Evolutionary conservation across 2,113 vertebrate species (phyloP).

Genomic region (Perca flavescens): DNA sequence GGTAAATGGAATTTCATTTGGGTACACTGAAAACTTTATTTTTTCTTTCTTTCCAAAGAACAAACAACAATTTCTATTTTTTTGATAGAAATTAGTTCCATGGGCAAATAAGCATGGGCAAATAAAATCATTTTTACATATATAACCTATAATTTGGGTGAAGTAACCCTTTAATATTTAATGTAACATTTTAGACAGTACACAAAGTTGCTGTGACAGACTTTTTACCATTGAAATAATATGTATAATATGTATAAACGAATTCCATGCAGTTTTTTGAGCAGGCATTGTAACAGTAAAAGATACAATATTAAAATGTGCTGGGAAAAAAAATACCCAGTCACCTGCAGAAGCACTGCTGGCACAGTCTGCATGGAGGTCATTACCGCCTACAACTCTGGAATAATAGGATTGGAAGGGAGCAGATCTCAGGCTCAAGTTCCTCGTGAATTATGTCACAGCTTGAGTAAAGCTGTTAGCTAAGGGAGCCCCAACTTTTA

Average conservation of each 20-base stretch:
- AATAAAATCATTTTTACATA: not conserved
- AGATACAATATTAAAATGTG: not conserved
- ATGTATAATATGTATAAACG: not conserved
- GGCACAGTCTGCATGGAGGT: not conserved
- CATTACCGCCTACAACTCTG: constrained; percentile 23
- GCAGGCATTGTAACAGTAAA: not conserved
- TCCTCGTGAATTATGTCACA: constrained; percentile 49
- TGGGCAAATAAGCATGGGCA: not conserved
- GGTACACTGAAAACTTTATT: not conserved
- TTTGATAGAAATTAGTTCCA: not conserved
- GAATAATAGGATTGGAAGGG: constrained; percentile 61
- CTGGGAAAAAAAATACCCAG: not conserved
- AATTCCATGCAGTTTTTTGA: not conserved
- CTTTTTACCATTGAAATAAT: not conserved
- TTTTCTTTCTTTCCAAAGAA: not conserved
- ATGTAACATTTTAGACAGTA: not conserved
- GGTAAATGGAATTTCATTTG: not conserved
- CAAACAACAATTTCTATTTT: not conserved
- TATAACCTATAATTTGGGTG: not conserved
- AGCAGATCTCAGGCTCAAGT: constrained; percentile 26
- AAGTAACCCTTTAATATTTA: not conserved
- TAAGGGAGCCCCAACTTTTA: not conserved
- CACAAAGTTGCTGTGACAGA: not conserved
- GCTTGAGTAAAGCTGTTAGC: constrained; percentile 35
- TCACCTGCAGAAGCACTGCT: not conserved